Evolutionary conservation across 2,113 vertebrate species (phyloP), one percentile per base, ranked within the genome.

Genomic region (Mastomys natalensis): DNA sequence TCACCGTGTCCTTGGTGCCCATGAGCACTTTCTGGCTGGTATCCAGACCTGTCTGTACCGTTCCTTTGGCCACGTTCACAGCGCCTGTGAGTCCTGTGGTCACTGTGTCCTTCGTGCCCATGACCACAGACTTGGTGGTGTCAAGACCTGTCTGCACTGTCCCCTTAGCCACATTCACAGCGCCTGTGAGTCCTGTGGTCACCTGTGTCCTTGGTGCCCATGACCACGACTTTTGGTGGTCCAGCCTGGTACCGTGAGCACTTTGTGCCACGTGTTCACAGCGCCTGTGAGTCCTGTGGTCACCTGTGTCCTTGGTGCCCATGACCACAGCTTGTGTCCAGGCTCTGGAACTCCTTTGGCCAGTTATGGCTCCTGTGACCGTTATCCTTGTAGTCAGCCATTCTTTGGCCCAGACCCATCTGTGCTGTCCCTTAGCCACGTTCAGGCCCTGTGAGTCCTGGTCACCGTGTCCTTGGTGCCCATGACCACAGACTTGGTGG

Each of bases 281-380:
- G 96, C 87, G 0, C 81, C 89, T 0, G 51, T 74, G 11, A 92
- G 17, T 3, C 90, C 90, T 0, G 15, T 9, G 5, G 26, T 15
- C 7, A 77, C 72, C 0, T n/a, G 87, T 76, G 26, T 99, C 99
- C 93, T 98, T 99, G 55, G 99, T 99, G 0, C 99, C 99, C 0
- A 98, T 95, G 0, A 82, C 1, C 0, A 87, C 0, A n/a, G n/a
- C n/a, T n/a, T n/a, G n/a, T n/a, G n/a, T n/a, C n/a, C n/a, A n/a
- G n/a, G n/a, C n/a, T n/a, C n/a, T n/a, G n/a, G n/a, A n/a, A n/a
- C n/a, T n/a, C n/a, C n/a, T n/a, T n/a, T n/a, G n/a, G n/a, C n/a
- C n/a, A n/a, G n/a, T n/a, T n/a, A n/a, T n/a, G n/a, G n/a, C n/a
- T n/a, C n/a, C n/a, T n/a, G n/a, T n/a, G n/a, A n/a, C n/a, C n/a